Conservation (phyloP, 2,888 invertebrate species). For the Argynnis bischoffii region DNA sequence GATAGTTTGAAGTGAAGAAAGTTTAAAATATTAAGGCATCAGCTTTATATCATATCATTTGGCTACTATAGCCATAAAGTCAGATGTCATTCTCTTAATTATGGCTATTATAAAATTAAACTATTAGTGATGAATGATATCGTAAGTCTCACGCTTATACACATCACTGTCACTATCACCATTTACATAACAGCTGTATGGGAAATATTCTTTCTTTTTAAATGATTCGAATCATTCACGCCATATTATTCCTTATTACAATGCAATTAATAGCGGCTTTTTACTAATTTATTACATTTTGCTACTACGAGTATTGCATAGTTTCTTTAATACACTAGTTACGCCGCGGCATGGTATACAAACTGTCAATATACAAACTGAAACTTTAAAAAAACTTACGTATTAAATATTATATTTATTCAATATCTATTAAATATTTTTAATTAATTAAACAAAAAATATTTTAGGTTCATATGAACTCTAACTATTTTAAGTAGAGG, state of each 20-base stretch:
- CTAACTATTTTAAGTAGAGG: too few species aligned
- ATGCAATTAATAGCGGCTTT: not conserved
- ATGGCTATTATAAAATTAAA: slow-evolving; percentile 16
- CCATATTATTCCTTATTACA: not conserved
- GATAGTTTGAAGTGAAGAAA: too few species aligned
- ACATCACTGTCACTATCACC: slow-evolving; percentile 4
- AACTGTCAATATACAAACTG: too few species aligned
- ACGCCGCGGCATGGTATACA: too few species aligned
- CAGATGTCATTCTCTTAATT: not conserved
- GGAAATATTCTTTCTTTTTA: slow-evolving; percentile 9
- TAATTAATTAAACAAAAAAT: too few species aligned
- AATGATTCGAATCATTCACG: not conserved
- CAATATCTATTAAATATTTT: too few species aligned
- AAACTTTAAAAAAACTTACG: too few species aligned
- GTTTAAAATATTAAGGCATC: too few species aligned
- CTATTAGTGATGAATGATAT: not conserved
- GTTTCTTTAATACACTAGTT: too few species aligned
- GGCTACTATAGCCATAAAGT: not conserved
- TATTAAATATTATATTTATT: too few species aligned
- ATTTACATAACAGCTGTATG: slow-evolving; percentile 22
- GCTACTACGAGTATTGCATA: not conserved
- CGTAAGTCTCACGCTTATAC: slow-evolving; percentile 1
- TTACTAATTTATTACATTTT: not conserved
- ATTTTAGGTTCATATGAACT: too few species aligned
- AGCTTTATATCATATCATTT: not conserved